phyloP scores from a whole-genome alignment of 2,888 invertebrate species.

The Heteromyza rotundicornis region DNA sequence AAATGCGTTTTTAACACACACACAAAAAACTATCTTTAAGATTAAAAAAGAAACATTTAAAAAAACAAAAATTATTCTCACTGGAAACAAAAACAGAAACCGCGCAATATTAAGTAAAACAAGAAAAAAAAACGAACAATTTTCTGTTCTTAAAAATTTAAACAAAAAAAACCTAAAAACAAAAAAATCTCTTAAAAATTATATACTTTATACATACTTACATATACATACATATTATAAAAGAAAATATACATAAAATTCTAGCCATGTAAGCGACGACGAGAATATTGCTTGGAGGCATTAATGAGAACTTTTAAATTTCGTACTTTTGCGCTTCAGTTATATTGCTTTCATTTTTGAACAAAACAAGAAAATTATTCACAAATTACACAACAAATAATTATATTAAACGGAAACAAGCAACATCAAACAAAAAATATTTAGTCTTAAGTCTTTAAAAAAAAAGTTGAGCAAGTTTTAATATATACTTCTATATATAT shows the following conservation, averaged over 20 bases:
- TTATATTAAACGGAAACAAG: neutral
- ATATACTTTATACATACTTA: slow-evolving; percentile 23
- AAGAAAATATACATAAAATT: slow-evolving; percentile 21
- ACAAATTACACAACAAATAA: neutral
- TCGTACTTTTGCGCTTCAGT: too few species aligned
- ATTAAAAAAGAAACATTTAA: slow-evolving; percentile 11
- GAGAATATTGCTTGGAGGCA: too few species aligned
- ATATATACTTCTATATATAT: slow-evolving; percentile 4
- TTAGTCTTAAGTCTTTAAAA: neutral
- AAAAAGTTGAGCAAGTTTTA: slow-evolving; percentile 11
- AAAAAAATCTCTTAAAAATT: slow-evolving; percentile 5
- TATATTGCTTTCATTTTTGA: too few species aligned
- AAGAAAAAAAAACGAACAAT: neutral
- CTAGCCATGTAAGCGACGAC: neutral
- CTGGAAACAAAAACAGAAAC: neutral
- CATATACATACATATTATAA: slow-evolving; percentile 25
- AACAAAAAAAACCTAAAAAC: slow-evolving; percentile 4
- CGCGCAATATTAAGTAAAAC: neutral
- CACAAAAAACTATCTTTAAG: slow-evolving; percentile 20
- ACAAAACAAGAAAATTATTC: neutral
- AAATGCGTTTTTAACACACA: slow-evolving; percentile 10
- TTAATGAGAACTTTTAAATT: too few species aligned
- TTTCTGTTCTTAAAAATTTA: neutral
- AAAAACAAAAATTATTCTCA: too few species aligned
- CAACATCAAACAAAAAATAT: neutral